Percentiles rank a stretch among this genome's conserved stretches.
phyloP scores from a whole-genome alignment of 2,113 vertebrate species.

The Hippoglossus stenolepis region DNA sequence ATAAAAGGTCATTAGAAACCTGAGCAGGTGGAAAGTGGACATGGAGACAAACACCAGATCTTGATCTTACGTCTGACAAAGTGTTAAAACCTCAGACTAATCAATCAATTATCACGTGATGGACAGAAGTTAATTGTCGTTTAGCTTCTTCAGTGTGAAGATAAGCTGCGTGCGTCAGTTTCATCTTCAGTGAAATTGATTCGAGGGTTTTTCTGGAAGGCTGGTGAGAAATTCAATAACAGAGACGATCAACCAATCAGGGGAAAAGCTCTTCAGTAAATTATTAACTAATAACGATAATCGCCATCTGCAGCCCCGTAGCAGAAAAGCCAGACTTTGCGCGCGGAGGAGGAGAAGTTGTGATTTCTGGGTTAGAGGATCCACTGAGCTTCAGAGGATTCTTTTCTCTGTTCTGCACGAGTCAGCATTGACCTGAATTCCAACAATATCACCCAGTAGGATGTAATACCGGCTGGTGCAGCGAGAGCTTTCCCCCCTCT shows the following conservation, averaged over 20 bases:
- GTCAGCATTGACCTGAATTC: slow-evolving; percentile 80
- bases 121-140: too few relatives aligned
- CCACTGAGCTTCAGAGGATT: slow-evolving; percentile 54
- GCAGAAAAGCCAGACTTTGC: slow-evolving; percentile 30
- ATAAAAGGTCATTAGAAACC: too few relatives aligned
- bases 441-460: slow-evolving; percentile 73
- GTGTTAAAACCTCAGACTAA: too few relatives aligned
- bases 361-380: slow-evolving; percentile 70
- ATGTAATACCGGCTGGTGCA: slow-evolving; percentile 69
- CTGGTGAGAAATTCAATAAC: neutral
- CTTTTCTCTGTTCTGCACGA: slow-evolving; percentile 63
- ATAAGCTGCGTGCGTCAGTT: too few relatives aligned
- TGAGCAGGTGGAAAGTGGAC: too few relatives aligned
- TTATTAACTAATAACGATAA: neutral
- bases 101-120: too few relatives aligned
- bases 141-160: too few relatives aligned
- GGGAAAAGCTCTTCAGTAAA: neutral
- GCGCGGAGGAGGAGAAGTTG: neutral
- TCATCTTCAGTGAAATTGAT: too few relatives aligned
- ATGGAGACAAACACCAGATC: too few relatives aligned
- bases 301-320: neutral
- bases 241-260: neutral
- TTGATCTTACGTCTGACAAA: too few relatives aligned
- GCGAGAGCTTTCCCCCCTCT: slow-evolving; percentile 23
- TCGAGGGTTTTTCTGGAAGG: too few relatives aligned